phyloP scores from a whole-genome alignment of 2,888 invertebrate species.

The Orchesella flavescens region DNA sequence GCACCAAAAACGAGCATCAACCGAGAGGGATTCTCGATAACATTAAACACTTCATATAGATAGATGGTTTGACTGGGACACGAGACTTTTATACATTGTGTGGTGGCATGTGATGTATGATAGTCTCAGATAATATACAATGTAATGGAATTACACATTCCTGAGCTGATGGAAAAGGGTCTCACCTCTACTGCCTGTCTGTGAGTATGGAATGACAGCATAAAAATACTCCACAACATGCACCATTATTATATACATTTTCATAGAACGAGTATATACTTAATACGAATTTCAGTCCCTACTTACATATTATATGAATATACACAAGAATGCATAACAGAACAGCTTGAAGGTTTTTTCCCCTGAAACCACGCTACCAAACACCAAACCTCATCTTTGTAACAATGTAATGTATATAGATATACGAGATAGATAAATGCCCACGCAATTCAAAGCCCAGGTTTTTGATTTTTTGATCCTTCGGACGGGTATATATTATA shows the following conservation, averaged over 20 bases:
- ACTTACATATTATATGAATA: background rate
- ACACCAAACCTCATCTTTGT: too few species aligned
- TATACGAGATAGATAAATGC: background rate
- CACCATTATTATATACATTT: background rate
- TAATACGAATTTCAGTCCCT: too few species aligned
- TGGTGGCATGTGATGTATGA: slow-evolving; percentile 11
- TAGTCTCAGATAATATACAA: background rate
- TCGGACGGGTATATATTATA: background rate
- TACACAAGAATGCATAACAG: too few species aligned
- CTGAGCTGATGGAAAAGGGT: slow-evolving; percentile 35
- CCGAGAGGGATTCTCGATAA: too few species aligned
- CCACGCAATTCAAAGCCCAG: background rate
- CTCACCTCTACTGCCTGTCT: background rate
- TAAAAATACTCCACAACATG: background rate
- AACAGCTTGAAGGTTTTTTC: too few species aligned
- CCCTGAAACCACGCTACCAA: too few species aligned
- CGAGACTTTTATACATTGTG: slow-evolving; percentile 38
- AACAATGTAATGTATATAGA: too few species aligned
- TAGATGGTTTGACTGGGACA: slow-evolving; percentile 50
- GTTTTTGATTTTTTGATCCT: background rate
- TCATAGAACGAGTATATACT: background rate
- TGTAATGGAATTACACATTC: slow-evolving; percentile 40
- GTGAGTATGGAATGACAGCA: slow-evolving; percentile 8
- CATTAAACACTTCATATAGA: too few species aligned
- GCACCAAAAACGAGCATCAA: too few species aligned